phyloP scores from a whole-genome alignment of 92 coral and sea anemone species.

The Plumapathes pennacea region DNA sequence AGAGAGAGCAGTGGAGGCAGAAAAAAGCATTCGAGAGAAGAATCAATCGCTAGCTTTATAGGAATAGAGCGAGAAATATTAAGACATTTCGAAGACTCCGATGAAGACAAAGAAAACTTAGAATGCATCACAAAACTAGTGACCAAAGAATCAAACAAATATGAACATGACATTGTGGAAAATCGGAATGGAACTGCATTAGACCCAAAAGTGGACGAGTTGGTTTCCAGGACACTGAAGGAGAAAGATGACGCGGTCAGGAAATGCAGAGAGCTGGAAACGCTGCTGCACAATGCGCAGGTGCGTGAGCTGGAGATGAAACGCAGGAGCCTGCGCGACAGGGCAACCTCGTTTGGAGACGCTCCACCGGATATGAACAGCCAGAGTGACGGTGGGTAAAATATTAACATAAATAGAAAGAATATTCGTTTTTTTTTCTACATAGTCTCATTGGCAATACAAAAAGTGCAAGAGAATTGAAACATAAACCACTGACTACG shows the following conservation, averaged over 20 bases:
- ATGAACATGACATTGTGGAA: neutral
- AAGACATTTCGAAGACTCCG: too few relatives aligned
- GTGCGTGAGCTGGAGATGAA: neutral
- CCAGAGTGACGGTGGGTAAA: too few relatives aligned
- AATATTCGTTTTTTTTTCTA: too few relatives aligned
- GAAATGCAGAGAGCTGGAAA: slow-evolving; percentile 23
- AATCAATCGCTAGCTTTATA: too few relatives aligned
- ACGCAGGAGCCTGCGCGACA: slow-evolving; percentile 12
- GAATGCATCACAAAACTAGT: neutral
- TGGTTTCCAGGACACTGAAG: slow-evolving; percentile 11
- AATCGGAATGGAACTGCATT: neutral
- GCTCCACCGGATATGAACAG: slow-evolving; percentile 1
- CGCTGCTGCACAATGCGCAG: slow-evolving; percentile 3
- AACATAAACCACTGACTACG: too few relatives aligned
- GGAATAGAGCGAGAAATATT: too few relatives aligned
- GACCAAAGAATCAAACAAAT: slow-evolving; percentile 13
- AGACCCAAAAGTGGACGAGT: slow-evolving; percentile 2
- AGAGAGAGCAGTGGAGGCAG: neutral
- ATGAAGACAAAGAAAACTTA: slow-evolving; percentile 7
- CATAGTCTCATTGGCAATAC: too few relatives aligned
- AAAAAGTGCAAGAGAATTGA: too few relatives aligned
- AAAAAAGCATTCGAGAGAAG: slow-evolving; percentile 5
- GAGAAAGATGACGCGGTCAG: slow-evolving; percentile 40
- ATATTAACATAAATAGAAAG: too few relatives aligned
- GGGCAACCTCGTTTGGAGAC: slow-evolving; percentile 24